Evolutionary conservation across 2,888 invertebrate genomes (phyloP).

Genomic region (Noctua fimbriata): DNA sequence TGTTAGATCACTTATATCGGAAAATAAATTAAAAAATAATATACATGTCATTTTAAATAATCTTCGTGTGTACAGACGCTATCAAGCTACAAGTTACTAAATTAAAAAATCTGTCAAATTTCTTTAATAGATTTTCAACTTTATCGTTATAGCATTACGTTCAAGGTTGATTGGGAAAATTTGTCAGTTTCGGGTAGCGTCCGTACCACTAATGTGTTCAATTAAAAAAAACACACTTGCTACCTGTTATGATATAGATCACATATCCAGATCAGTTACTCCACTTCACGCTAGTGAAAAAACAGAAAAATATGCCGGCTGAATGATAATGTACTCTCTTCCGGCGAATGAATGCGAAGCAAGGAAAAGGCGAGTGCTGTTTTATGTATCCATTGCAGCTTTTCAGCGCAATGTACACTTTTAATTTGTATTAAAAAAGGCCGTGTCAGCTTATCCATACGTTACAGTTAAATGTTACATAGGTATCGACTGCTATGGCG

Average conservation of each 20-base stretch:
- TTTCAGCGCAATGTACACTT: constrained; percentile 46
- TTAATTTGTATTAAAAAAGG: constrained; percentile 24
- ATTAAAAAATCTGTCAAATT: too few relatives aligned
- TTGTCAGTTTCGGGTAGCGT: too few relatives aligned
- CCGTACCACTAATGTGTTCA: too few relatives aligned
- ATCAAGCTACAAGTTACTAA: too few relatives aligned
- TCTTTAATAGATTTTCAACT: too few relatives aligned
- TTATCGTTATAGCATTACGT: too few relatives aligned
- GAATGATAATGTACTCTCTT: constrained; percentile 11
- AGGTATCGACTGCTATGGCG: constrained; percentile 35
- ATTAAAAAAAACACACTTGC: too few relatives aligned
- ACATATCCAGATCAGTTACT: background rate
- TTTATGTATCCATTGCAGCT: constrained; percentile 39
- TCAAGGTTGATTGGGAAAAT: too few relatives aligned
- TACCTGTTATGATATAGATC: background rate
- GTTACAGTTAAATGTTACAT: constrained; percentile 32
- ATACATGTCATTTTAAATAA: too few relatives aligned
- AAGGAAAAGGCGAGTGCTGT: constrained; percentile 13
- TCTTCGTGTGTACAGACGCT: too few relatives aligned
- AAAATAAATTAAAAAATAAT: too few relatives aligned
- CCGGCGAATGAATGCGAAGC: constrained; percentile 23
- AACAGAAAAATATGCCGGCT: background rate
- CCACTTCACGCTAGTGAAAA: background rate
- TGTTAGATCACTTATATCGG: too few relatives aligned
- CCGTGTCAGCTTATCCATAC: constrained; percentile 29